A percentile compares a stretch with the other conserved stretches of the same genome.
Conservation (phyloP, 1,140 invertebrate genomes). For the Holcopasites calliopsidis region DNA sequence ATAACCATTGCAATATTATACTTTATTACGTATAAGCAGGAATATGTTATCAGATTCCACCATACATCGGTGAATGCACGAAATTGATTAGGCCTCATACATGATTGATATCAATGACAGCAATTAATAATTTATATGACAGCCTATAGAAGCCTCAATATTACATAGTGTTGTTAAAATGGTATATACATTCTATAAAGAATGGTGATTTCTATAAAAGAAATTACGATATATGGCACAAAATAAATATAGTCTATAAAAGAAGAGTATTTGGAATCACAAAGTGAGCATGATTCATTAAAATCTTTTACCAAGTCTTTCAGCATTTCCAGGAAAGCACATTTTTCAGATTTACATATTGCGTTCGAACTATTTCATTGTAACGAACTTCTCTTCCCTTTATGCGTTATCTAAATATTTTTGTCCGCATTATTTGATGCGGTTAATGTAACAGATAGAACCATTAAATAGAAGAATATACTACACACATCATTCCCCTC, state of each 20-base stretch:
- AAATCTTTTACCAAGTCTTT: neutral
- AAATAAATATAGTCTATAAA: slow-evolving; percentile 6
- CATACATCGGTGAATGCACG: neutral
- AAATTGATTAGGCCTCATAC: slow-evolving; percentile 26
- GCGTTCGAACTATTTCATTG: neutral
- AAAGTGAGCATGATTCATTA: neutral
- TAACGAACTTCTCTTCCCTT: neutral
- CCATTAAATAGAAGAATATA: slow-evolving; percentile 9
- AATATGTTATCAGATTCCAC: neutral
- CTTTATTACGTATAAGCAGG: neutral
- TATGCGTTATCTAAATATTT: neutral
- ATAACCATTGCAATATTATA: neutral
- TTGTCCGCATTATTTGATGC: neutral
- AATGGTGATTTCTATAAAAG: neutral
- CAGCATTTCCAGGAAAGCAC: too few relatives aligned
- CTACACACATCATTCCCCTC: neutral
- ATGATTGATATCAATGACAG: neutral
- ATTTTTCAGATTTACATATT: neutral
- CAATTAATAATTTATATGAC: slow-evolving; percentile 13
- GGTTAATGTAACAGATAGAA: neutral
- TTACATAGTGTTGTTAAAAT: slow-evolving; percentile 4
- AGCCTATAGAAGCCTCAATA: slow-evolving; percentile 7
- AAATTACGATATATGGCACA: slow-evolving; percentile 35
- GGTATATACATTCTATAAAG: slow-evolving; percentile 5
- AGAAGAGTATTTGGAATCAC: neutral